Percentiles rank a stretch among this genome's conserved stretches.
phyloP scores from a whole-genome alignment of 2,113 vertebrate species.

The Caranx melampygus region DNA sequence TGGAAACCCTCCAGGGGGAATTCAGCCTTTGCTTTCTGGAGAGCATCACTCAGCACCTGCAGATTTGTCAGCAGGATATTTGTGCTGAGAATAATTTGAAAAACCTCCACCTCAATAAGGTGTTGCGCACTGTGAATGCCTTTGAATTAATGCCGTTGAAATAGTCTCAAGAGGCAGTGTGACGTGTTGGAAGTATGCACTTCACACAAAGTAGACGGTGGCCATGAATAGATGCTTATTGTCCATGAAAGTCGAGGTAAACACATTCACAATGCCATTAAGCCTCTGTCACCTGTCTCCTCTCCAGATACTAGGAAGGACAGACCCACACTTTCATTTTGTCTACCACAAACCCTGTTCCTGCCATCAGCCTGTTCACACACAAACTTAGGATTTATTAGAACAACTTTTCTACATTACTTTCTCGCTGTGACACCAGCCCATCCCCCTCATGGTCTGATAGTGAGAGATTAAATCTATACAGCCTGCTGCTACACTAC shows the following conservation, averaged over 20 bases:
- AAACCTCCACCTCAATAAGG: constrained; percentile 1
- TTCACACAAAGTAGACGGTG: background rate
- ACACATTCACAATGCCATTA: constrained; percentile 1
- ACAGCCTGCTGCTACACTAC: too few species aligned
- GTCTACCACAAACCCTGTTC: background rate
- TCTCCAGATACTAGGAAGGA: background rate
- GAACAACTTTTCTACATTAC: background rate
- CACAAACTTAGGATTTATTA: background rate
- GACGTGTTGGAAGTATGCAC: background rate
- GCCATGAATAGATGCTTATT: background rate
- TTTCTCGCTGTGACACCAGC: background rate
- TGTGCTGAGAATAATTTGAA: constrained; percentile 16
- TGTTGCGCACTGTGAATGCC: background rate
- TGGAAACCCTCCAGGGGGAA: constrained; percentile 38
- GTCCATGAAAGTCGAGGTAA: background rate
- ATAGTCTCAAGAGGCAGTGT: background rate
- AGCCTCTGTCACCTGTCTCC: background rate
- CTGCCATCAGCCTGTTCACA: background rate
- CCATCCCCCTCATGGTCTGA: background rate
- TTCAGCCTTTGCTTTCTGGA: constrained; percentile 21
- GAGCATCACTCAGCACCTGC: constrained; percentile 27
- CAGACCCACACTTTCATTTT: background rate
- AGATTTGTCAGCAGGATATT: constrained; percentile 33
- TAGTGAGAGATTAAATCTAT: background rate
- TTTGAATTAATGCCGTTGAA: background rate